phyloP scores from a whole-genome alignment of 2,797 vertebrate genomes.

The Nyctibius grandis region DNA sequence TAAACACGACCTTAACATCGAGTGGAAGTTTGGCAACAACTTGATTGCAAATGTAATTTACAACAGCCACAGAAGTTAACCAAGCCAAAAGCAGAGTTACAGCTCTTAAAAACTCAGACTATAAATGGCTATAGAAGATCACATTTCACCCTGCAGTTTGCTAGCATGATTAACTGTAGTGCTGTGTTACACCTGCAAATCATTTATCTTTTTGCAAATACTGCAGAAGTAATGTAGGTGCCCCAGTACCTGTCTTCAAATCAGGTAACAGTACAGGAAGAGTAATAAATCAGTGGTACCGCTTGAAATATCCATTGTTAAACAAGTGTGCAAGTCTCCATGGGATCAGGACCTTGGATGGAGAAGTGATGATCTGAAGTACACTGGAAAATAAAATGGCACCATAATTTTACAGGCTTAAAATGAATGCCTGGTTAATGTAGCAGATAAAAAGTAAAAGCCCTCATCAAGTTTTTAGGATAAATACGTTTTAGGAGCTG shows the following conservation, averaged over 20 bases:
- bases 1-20: conserved; percentile 35
- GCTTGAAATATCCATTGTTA: not conserved
- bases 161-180: not conserved
- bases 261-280: not conserved
- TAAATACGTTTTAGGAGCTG: not conserved
- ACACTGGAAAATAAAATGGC: not conserved
- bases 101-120: conserved; percentile 41
- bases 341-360: not conserved
- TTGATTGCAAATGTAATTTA: conserved; percentile 7
- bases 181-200: not conserved
- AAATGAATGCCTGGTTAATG: not conserved
- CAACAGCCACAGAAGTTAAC: conserved; percentile 14
- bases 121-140: conserved; percentile 39
- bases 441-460: conserved; percentile 12
- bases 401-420: not conserved
- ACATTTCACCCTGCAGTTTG: not conserved
- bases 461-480: not conserved
- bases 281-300: not conserved
- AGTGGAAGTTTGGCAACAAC: conserved; percentile 43
- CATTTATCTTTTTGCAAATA: not conserved
- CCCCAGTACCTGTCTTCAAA: not conserved
- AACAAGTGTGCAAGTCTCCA: not conserved
- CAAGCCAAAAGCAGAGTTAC: conserved; percentile 31
- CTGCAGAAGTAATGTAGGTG: not conserved
- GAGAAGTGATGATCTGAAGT: not conserved